Evolutionary conservation across 1,140 invertebrate species (phyloP).

Genomic region (Sitophilus oryzae): DNA sequence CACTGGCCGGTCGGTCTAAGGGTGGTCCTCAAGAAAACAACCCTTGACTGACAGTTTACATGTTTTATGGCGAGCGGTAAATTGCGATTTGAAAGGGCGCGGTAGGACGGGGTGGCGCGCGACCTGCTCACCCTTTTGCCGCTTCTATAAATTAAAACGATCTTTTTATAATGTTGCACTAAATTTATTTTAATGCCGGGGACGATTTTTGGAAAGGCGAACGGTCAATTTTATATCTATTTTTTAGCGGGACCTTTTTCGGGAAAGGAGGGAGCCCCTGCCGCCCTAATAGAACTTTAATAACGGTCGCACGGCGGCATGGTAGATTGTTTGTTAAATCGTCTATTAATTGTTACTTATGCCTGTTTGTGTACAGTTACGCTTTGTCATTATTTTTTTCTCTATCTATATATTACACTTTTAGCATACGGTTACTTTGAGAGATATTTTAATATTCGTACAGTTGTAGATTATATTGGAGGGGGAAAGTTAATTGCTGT

Average conservation of each 20-base stretch:
- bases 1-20: constrained; percentile 9
- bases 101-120: background rate
- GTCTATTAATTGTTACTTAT: background rate
- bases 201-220: constrained; percentile 11
- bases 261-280: background rate
- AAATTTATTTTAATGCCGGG: constrained; percentile 18
- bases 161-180: constrained; percentile 19
- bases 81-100: constrained; percentile 11
- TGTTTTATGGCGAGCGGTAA: constrained; percentile 12
- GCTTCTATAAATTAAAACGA: constrained; percentile 17
- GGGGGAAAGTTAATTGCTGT: too few relatives aligned
- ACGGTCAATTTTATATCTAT: constrained; percentile 22
- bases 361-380: too few relatives aligned
- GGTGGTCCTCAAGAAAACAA: constrained; percentile 14
- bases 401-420: too few relatives aligned
- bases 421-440: too few relatives aligned
- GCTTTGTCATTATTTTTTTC: too few relatives aligned
- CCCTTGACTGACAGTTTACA: constrained; percentile 20
- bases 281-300: background rate
- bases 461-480: too few relatives aligned
- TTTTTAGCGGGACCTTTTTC: constrained; percentile 10
- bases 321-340: background rate
- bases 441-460: too few relatives aligned
- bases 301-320: background rate
- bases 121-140: background rate